Conservation (phyloP, 2,797 vertebrate genomes). For the Trachurus trachurus region DNA sequence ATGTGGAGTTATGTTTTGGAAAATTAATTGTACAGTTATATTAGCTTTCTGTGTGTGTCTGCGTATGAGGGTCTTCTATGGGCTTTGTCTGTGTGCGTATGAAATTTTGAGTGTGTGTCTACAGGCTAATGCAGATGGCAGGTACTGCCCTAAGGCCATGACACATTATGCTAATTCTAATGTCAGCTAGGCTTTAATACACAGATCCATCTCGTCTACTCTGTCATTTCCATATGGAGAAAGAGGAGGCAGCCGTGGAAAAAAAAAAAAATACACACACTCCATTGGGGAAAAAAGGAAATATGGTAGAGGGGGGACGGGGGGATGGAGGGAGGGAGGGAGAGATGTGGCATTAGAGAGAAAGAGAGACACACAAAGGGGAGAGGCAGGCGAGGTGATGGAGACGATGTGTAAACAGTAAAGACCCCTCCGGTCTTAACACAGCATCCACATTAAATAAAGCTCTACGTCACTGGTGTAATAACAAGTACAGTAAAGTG, state of each 20-base stretch:
- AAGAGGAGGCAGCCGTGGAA: constrained; percentile 84
- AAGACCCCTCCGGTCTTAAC: constrained; percentile 58
- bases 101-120: constrained; percentile 85
- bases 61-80: background rate
- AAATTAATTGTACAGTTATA: constrained; percentile 25
- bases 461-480: constrained; percentile 63
- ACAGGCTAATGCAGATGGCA: constrained; percentile 97
- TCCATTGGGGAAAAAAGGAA: constrained; percentile 51
- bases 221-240: constrained; percentile 96
- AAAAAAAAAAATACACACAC: constrained; percentile 48
- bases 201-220: constrained; percentile 97
- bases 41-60: constrained; percentile 23
- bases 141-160: constrained; percentile 96
- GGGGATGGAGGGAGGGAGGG: constrained; percentile 34
- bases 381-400: constrained; percentile 59
- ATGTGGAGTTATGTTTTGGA: constrained; percentile 10
- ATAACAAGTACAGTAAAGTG: constrained; percentile 66
- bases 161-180: constrained; percentile 99
- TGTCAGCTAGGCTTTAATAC: constrained; percentile 99
- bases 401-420: constrained; percentile 65
- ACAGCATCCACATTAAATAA: constrained; percentile 70
- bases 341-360: constrained; percentile 57
- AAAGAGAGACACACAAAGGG: constrained; percentile 59
- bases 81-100: constrained; percentile 56
- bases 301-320: constrained; percentile 45